Conservation (phyloP, 2,113 vertebrate species). For the Pelodiscus sinensis region DNA sequence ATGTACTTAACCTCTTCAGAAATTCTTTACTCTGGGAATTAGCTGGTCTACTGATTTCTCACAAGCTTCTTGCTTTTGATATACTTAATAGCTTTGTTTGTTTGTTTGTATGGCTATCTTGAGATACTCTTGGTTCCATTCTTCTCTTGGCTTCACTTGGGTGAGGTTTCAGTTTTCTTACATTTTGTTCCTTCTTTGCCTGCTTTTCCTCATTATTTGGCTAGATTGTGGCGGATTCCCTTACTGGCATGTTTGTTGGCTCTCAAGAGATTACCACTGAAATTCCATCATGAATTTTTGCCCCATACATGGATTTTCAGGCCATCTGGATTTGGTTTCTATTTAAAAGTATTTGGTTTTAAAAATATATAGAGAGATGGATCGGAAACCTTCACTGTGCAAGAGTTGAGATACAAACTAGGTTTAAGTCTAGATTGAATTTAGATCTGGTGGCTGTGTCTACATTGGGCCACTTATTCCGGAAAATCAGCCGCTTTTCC, state of each 20-base stretch:
- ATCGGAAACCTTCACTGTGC: background rate
- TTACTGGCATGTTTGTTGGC: background rate
- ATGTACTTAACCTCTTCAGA: background rate
- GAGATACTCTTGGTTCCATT: background rate
- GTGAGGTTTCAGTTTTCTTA: background rate
- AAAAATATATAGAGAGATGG: background rate
- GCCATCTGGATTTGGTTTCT: background rate
- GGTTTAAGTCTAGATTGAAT: background rate
- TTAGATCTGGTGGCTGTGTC: too few relatives aligned
- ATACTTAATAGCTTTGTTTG: background rate
- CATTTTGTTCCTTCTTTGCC: background rate
- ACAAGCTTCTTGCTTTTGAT: background rate
- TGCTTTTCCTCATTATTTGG: background rate
- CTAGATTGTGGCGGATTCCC: background rate
- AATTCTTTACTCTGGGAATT: background rate
- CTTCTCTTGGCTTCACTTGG: background rate
- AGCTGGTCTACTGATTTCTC: background rate
- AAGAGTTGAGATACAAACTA: background rate
- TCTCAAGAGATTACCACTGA: background rate
- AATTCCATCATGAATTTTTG: background rate
- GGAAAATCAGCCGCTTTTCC: too few relatives aligned
- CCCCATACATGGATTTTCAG: background rate
- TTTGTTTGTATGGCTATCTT: background rate
- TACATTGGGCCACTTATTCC: too few relatives aligned
- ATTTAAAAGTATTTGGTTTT: background rate